Evolutionary conservation across 2,888 invertebrate genomes (phyloP), one percentile per base, ranked within the genome.

Genomic region (Oxyscelio sp.): DNA sequence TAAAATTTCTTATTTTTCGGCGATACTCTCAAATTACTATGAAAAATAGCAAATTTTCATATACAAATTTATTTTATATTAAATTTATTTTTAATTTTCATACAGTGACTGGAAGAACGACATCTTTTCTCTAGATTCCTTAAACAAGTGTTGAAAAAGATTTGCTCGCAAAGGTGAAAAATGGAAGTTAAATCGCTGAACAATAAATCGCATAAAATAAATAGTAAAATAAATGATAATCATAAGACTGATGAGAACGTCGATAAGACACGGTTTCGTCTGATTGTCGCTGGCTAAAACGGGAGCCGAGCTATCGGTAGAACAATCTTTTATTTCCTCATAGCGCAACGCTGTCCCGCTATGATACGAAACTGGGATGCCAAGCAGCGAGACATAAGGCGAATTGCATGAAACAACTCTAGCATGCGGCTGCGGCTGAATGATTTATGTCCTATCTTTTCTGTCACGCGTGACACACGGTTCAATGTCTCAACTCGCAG

Each of bases 271-370:
- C 13, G 50, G 65, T 22, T 48, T 73, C 38, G 83, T 61, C 52
- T 66, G 65, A 71, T 80, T 77, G 73, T 54, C 68, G 65, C 45
- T 63, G 54, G 50, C 43, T 74, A 38, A 61, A 75, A 63, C 79
- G 78, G 75, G 70, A 74, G 81, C 58, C 48, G 48, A 65, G 48
- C 65, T 85, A 85, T 85, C 85, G 50, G 54, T 58, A 13, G 50
- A 71, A 74, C 66, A 63, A 85, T 80, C 85, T 79, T 79, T 85
- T 70, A 75, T 85, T 85, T 83, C 83, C 79, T 85, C 79, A 68
- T 82, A 75, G 85, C 75, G 71, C 56, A 71, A 61, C 75, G 71
- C 61, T 79, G 79, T 85, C 77, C 80, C 85, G 82, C 85, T 85
- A 82, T 77, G 79, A 82, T 78, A 71, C 63, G 43, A 74, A 85